Evolutionary conservation across 2,113 vertebrate species (phyloP).

Genomic region (Platichthys flesus): DNA sequence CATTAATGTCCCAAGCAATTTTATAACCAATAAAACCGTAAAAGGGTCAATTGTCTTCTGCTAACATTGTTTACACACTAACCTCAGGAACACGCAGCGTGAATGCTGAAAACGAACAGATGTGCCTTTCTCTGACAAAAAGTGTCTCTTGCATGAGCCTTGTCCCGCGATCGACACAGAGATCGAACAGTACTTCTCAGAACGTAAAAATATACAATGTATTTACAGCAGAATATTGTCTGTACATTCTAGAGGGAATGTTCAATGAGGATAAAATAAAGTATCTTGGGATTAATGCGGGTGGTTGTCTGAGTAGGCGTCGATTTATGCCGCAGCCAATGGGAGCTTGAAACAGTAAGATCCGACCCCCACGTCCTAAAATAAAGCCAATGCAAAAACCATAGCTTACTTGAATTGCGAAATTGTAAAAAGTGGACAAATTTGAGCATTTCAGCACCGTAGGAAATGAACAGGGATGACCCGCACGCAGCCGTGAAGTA

Average conservation of each 20-base stretch:
- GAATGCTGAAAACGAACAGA: constrained; percentile 19
- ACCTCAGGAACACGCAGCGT: constrained; percentile 1
- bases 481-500: too few species aligned
- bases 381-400: too few species aligned
- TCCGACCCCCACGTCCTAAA: too few species aligned
- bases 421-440: too few species aligned
- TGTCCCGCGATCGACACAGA: constrained; percentile 39
- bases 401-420: too few species aligned
- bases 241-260: constrained; percentile 83
- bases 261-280: constrained; percentile 82
- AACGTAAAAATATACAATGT: constrained; percentile 89
- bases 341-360: too few species aligned
- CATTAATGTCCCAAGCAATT: constrained; percentile 17
- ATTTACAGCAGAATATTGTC: constrained; percentile 90
- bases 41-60: constrained; percentile 18
- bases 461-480: too few species aligned
- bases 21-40: constrained; percentile 21
- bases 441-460: too few species aligned
- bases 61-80: constrained; percentile 45
- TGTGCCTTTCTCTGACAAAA: constrained; percentile 54
- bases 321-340: too few species aligned
- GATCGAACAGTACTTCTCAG: constrained; percentile 58
- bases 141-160: constrained; percentile 58
- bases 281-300: constrained; percentile 79
- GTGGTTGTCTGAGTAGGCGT: too few species aligned